phyloP scores from a whole-genome alignment of 1,140 invertebrate species.

The Drosophila melanica region DNA sequence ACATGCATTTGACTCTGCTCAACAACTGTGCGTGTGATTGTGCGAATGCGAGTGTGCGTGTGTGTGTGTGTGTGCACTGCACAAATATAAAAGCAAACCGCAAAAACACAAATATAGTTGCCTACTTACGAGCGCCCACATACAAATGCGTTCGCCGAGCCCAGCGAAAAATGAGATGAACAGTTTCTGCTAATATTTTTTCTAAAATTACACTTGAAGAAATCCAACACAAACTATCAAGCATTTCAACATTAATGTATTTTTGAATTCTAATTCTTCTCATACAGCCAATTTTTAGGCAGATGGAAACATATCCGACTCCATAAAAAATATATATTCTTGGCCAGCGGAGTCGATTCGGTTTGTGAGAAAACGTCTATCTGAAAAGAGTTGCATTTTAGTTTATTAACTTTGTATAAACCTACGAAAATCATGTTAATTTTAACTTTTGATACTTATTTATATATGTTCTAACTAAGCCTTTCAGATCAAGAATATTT shows the following conservation, averaged over 20 bases:
- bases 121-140: constrained; percentile 74
- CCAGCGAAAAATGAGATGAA: constrained; percentile 31
- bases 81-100: constrained; percentile 77
- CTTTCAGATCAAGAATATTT: no score
- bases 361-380: no score
- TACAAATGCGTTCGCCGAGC: constrained; percentile 60
- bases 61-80: constrained; percentile 46
- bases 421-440: no score
- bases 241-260: not conserved
- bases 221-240: not conserved
- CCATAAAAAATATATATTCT: no score
- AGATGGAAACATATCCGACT: no score
- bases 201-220: constrained; percentile 35
- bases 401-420: no score
- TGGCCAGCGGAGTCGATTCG: no score
- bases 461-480: no score
- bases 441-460: no score
- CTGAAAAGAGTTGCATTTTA: no score
- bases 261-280: no score
- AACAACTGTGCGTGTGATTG: constrained; percentile 29
- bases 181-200: constrained; percentile 47
- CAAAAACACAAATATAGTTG: constrained; percentile 80
- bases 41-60: constrained; percentile 18
- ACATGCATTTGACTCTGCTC: constrained; percentile 76
- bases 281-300: no score